Evolutionary conservation across 1,140 invertebrate genomes (phyloP).

Genomic region (Zaprionus lachaisei): DNA sequence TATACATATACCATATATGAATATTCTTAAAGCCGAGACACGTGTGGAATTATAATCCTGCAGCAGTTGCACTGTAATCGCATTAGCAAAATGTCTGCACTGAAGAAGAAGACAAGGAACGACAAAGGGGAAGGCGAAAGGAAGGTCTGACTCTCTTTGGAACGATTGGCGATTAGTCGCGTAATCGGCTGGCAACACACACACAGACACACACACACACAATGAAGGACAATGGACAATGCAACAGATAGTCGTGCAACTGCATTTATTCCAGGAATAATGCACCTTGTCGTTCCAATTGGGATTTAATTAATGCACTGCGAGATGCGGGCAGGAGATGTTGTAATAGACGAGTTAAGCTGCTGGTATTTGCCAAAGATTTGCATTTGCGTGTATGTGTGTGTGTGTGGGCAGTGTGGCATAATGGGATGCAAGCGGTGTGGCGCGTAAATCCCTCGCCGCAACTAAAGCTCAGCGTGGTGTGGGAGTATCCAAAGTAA

Average conservation of each 20-base stretch:
- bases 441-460: neutral
- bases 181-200: neutral
- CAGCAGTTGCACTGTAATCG: neutral
- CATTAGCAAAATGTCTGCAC: neutral
- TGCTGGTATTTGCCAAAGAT: constrained; percentile 13
- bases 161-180: neutral
- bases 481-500: constrained; percentile 16
- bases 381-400: neutral
- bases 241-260: neutral
- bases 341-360: constrained; percentile 4
- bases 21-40: neutral
- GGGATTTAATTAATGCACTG: constrained; percentile 12
- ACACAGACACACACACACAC: neutral
- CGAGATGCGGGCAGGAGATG: neutral
- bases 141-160: neutral
- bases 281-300: constrained; percentile 1
- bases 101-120: neutral
- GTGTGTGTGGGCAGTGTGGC: neutral
- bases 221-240: neutral
- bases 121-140: neutral
- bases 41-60: neutral
- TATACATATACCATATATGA: neutral
- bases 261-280: neutral
- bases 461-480: neutral
- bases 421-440: constrained; percentile 7